Evolutionary conservation across 2,888 invertebrate genomes (phyloP), one percentile per base, ranked within the genome.

Genomic region (Gibbula magus): DNA sequence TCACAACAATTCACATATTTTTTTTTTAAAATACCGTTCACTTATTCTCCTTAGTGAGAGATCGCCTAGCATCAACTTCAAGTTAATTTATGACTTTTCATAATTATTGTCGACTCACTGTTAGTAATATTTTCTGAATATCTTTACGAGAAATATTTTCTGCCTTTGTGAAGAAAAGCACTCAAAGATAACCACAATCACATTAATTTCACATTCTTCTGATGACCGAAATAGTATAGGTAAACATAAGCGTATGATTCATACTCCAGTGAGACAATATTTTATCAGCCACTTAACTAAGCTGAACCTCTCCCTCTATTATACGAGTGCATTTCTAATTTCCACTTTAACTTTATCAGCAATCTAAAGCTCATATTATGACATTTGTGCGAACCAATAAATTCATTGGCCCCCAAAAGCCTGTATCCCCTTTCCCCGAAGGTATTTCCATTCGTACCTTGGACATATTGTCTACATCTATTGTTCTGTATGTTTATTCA

Each of bases 171-270:
- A 45, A 45, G 45, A 45, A 45, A 45, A 45, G 45, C 45, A 45
- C 45, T 45, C 13, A 13, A 45, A 45, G 29, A 25, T 22, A 29
- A 25, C 29, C 61, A 61, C 61, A 29, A 18, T 61, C 61, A 61
- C 61, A 61, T 61, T 61, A 61, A 61, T 61, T 61, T 61, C 25
- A 29, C 61, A 61, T 61, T 61, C 61, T 61, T 61, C 18, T 61
- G 61, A 61, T 61, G 16, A 61, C 61, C 25, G 16, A 61, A 61
- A 61, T 61, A 61, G 61, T 45, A 29, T 29, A 61, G 29, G 61
- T 61, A 61, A 25, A 61, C 61, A 61, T 8, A 13, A 61, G 29
- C 29, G 29, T 25, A 61, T 61, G 61, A 61, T 29, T 61, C 61
- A 61, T 8, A 25, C 61, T 61, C 29, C 25, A 16, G 5, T 1